A percentile compares a stretch with the other conserved stretches of the same genome.
phyloP scores from a whole-genome alignment of 2,113 vertebrate genomes.

The Takifugu flavidus region DNA sequence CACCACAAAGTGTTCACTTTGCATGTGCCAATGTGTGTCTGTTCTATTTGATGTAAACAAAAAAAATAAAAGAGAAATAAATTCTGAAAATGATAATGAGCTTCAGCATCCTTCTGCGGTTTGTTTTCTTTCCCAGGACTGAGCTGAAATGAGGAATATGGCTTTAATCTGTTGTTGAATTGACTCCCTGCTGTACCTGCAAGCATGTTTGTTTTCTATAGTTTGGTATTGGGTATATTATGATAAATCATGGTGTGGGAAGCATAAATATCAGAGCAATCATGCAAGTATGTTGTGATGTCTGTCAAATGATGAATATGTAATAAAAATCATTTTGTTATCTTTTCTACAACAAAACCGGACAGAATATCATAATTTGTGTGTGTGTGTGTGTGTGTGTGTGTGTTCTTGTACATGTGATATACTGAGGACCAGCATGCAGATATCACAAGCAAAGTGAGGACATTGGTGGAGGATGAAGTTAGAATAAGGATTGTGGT shows the following conservation, averaged over 20 bases:
- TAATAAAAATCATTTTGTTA: conserved; percentile 75
- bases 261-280: conserved; percentile 56
- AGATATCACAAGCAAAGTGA: too few species aligned
- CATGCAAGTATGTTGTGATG: conserved; percentile 74
- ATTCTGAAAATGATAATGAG: conserved; percentile 64
- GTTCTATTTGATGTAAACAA: conserved; percentile 74
- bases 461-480: too few species aligned
- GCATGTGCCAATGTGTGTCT: conserved; percentile 76
- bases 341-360: conserved; percentile 68
- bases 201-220: conserved; percentile 72
- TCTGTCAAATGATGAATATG: conserved; percentile 65
- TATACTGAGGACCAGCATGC: neutral
- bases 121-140: conserved; percentile 50
- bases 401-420: neutral
- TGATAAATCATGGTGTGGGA: conserved; percentile 59
- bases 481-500: too few species aligned
- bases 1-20: conserved; percentile 76
- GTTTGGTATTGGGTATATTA: conserved; percentile 60
- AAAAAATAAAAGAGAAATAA: conserved; percentile 51
- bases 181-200: conserved; percentile 47
- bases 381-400: conserved; percentile 12
- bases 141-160: conserved; percentile 56
- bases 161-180: conserved; percentile 66
- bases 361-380: conserved; percentile 46
- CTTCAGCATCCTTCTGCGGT: conserved; percentile 59